Conservation (phyloP, 1,140 invertebrate species). For the Hyphantria cunea region DNA sequence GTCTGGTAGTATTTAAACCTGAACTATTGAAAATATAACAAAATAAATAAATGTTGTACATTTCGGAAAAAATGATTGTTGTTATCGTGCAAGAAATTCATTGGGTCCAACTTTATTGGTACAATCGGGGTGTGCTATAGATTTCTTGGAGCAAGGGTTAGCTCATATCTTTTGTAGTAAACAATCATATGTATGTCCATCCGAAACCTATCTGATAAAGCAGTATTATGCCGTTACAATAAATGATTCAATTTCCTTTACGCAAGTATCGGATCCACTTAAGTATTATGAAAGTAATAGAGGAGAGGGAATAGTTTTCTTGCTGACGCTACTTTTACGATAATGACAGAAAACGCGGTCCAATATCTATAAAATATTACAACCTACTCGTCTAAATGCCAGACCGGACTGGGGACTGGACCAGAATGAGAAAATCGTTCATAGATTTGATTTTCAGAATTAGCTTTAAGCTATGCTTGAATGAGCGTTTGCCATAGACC, state of each 20-base stretch:
- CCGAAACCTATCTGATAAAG: slow-evolving; percentile 71
- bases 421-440: slow-evolving; percentile 35
- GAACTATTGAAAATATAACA: neutral
- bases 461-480: slow-evolving; percentile 32
- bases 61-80: neutral
- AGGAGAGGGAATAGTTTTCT: slow-evolving; percentile 77
- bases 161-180: slow-evolving; percentile 40
- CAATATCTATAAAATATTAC: slow-evolving; percentile 77
- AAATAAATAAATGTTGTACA: neutral
- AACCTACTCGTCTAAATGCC: slow-evolving; percentile 41
- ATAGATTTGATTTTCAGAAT: slow-evolving; percentile 51
- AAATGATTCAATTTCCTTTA: slow-evolving; percentile 79
- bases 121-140: slow-evolving; percentile 6
- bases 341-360: slow-evolving; percentile 77
- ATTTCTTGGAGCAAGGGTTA: slow-evolving; percentile 32
- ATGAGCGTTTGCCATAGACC: slow-evolving; percentile 26
- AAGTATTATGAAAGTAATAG: slow-evolving; percentile 79
- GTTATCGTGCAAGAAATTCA: slow-evolving; percentile 15
- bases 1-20: neutral
- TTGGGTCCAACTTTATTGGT: slow-evolving; percentile 13
- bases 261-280: slow-evolving; percentile 77
- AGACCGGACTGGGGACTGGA: slow-evolving; percentile 32
- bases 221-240: slow-evolving; percentile 75
- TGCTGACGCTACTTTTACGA: slow-evolving; percentile 78
- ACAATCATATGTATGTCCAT: slow-evolving; percentile 57